Conservation (phyloP, 2,113 vertebrate genomes). For the Asarcornis scutulata region DNA sequence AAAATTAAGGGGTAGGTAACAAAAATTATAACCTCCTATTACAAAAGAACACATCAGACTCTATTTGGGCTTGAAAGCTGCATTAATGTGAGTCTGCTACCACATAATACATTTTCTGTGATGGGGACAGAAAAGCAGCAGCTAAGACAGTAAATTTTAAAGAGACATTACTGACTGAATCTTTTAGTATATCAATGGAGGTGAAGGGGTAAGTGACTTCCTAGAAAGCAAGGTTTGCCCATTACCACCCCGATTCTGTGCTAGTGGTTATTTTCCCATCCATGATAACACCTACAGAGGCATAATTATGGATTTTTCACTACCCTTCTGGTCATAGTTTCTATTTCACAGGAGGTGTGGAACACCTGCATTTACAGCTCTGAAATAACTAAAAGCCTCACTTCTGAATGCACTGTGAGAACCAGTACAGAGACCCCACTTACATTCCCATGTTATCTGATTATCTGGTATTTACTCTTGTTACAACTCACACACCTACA, state of each 20-base stretch:
- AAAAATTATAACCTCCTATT: slow-evolving; percentile 49
- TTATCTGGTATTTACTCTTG: background rate
- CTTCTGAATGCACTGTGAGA: background rate
- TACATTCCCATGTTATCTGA: background rate
- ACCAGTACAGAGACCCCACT: background rate
- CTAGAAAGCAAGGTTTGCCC: background rate
- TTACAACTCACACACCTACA: background rate
- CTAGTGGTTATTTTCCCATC: background rate
- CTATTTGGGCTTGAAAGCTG: slow-evolving; percentile 13
- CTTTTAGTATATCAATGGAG: background rate
- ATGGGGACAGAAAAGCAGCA: background rate
- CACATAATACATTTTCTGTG: background rate
- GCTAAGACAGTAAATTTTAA: background rate
- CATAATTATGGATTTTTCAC: background rate
- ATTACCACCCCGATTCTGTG: no score
- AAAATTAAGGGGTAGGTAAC: slow-evolving; percentile 30
- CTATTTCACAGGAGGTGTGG: background rate
- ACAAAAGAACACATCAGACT: slow-evolving; percentile 20
- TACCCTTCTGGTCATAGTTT: background rate
- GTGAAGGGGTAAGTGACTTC: background rate
- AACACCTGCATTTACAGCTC: background rate
- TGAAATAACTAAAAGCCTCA: background rate
- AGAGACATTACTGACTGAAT: accelerated
- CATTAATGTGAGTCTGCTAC: background rate
- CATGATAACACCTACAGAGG: background rate